These are phyloP conservation scores for Pseudonaja textilis DNA, from an alignment of 2,113 vertebrate genomes.

Conservation along the genomic window DNA sequence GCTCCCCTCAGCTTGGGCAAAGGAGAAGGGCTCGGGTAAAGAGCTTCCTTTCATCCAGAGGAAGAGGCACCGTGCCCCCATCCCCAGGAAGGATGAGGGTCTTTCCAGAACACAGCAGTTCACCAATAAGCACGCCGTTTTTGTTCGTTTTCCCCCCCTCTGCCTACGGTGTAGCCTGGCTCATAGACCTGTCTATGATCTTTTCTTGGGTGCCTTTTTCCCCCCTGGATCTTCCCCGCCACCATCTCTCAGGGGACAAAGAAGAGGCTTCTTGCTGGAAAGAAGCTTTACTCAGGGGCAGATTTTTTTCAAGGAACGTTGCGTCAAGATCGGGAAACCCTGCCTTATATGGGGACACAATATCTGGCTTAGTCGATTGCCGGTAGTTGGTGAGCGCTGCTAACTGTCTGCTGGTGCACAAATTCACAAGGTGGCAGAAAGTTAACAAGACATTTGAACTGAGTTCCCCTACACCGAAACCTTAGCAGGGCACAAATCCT, in stretches of 20 bases:
- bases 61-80: not conserved
- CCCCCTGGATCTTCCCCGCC: not conserved
- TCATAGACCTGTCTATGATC: not conserved
- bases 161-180: not conserved
- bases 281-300: not conserved
- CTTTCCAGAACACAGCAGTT: not conserved
- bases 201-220: not conserved
- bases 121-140: not conserved
- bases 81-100: not conserved
- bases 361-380: not conserved
- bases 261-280: not conserved
- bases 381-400: not conserved
- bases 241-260: not conserved
- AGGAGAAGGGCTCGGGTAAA: not conserved
- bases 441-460: not conserved
- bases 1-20: not conserved
- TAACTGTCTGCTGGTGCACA: not conserved
- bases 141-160: not conserved
- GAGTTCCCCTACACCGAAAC: not conserved
- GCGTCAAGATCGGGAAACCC: not conserved
- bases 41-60: not conserved
- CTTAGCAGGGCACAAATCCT: not conserved
- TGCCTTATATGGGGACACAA: not conserved
- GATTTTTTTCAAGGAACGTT: not conserved
- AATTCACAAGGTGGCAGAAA: not conserved